phyloP scores from a whole-genome alignment of 2,888 invertebrate genomes.

The Drosophila peninsularis region DNA sequence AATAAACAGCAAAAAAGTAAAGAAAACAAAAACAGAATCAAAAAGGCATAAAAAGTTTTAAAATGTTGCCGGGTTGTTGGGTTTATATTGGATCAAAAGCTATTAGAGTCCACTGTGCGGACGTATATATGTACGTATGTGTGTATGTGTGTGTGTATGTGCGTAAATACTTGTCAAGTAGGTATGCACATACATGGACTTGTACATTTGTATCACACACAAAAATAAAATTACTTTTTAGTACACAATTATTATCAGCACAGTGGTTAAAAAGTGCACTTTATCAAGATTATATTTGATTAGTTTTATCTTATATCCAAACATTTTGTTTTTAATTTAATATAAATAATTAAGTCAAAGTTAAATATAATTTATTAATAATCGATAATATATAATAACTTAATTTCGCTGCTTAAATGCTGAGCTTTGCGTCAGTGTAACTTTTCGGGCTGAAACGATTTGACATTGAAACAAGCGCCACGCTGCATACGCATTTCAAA shows the following conservation, averaged over 20 bases:
- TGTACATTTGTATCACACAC: not conserved
- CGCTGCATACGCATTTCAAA: slow-evolving; percentile 42
- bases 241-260: slow-evolving; percentile 1
- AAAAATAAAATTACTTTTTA: not conserved
- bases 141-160: not conserved
- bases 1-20: slow-evolving; percentile 11
- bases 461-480: slow-evolving; percentile 41
- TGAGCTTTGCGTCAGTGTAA: slow-evolving; percentile 14
- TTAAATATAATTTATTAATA: not conserved
- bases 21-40: not conserved
- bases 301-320: too few relatives aligned
- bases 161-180: slow-evolving; percentile 1
- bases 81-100: slow-evolving; percentile 16
- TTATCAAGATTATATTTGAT: not conserved
- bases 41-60: slow-evolving; percentile 18
- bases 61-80: slow-evolving; percentile 36
- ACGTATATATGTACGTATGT: not conserved
- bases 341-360: too few relatives aligned
- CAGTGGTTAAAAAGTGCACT: not conserved
- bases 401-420: not conserved
- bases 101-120: slow-evolving; percentile 1
- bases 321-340: not conserved
- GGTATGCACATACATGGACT: slow-evolving; percentile 4
- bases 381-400: too few relatives aligned
- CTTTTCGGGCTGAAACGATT: slow-evolving; percentile 31